Percentiles rank a stretch among this genome's conserved stretches.
These are phyloP conservation scores for Siphlonurus alternatus DNA, from an alignment of 2,888 invertebrate species.

Conservation along the genomic window DNA sequence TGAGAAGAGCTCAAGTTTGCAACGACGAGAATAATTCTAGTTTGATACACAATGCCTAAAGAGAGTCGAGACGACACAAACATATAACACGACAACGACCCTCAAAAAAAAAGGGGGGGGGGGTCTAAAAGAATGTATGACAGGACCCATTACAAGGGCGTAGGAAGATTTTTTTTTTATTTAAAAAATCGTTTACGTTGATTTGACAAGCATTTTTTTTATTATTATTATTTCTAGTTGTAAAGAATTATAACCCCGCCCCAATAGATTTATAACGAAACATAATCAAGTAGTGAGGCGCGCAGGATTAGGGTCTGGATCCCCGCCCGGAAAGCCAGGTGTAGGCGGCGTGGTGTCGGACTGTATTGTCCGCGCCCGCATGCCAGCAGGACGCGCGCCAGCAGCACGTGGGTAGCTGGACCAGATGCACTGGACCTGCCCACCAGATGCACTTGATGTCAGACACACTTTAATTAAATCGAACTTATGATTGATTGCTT, in stretches of 20 bases:
- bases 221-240: too few species aligned
- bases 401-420: too few species aligned
- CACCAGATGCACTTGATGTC: too few species aligned
- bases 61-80: not conserved
- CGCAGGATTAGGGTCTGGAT: not conserved
- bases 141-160: not conserved
- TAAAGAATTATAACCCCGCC: not conserved
- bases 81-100: not conserved
- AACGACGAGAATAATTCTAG: too few species aligned
- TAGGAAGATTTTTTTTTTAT: not conserved
- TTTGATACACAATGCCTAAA: not conserved
- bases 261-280: not conserved
- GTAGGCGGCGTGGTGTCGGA: not conserved
- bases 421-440: too few species aligned
- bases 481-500: too few species aligned
- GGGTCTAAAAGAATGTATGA: too few species aligned
- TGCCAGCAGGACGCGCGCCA: too few species aligned
- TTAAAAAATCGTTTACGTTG: not conserved
- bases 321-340: not conserved
- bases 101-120: too few species aligned
- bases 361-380: too few species aligned
- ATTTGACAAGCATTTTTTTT: not conserved
- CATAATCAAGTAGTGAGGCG: not conserved
- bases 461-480: too few species aligned
- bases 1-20: not conserved